Evolutionary conservation across 2,113 vertebrate species (phyloP).

Genomic region (Eptatretus burgeri): DNA sequence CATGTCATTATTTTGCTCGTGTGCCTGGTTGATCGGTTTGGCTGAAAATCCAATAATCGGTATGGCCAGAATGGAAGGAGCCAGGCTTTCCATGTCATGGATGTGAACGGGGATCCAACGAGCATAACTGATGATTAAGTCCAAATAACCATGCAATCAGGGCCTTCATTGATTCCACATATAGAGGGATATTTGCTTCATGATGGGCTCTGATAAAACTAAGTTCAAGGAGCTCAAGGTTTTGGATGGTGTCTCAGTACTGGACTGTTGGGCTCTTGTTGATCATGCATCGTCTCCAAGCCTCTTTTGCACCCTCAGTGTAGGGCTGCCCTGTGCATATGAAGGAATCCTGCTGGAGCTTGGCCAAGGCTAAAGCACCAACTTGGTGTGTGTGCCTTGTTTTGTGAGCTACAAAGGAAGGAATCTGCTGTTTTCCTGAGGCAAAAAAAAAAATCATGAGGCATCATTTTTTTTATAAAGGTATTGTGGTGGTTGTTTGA

Average conservation of each 20-base stretch:
- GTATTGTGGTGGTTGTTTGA: too few species aligned
- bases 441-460: too few species aligned
- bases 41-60: background rate
- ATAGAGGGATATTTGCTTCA: background rate
- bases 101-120: background rate
- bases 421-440: background rate
- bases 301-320: background rate
- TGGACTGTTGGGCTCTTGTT: background rate
- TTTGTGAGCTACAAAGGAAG: background rate
- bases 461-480: too few species aligned
- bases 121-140: background rate
- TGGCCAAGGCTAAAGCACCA: conserved; percentile 4
- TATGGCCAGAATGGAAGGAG: background rate
- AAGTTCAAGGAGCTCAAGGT: background rate
- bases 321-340: background rate
- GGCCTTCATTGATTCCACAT: too few species aligned
- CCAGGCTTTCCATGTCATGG: background rate
- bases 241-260: background rate
- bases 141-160: too few species aligned
- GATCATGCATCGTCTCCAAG: background rate
- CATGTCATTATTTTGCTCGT: background rate
- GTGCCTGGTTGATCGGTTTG: conserved; percentile 1
- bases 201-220: background rate
- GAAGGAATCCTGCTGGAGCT: background rate
- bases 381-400: conserved; percentile 1